Conservation (phyloP, 1,140 invertebrate species). For the Drosophila insularis region DNA sequence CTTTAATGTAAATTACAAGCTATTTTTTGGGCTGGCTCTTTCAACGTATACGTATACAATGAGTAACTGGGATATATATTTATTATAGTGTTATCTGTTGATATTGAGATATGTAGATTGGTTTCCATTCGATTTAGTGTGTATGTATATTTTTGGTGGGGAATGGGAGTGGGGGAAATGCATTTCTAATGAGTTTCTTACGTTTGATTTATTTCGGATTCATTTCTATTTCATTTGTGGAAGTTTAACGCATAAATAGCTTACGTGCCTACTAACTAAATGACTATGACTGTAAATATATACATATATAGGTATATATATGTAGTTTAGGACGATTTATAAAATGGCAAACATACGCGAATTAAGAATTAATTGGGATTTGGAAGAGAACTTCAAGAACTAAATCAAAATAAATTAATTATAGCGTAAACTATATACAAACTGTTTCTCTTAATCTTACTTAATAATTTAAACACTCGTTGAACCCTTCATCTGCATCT, state of each 20-base stretch:
- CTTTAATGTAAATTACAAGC: constrained; percentile 43
- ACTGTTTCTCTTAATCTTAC: constrained; percentile 16
- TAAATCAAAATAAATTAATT: constrained; percentile 55
- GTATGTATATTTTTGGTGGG: not conserved
- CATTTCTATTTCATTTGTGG: constrained; percentile 24
- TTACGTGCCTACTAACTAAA: constrained; percentile 30
- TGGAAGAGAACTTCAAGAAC: constrained; percentile 16
- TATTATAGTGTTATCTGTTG: not conserved
- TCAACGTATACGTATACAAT: constrained; percentile 30
- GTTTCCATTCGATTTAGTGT: constrained; percentile 29
- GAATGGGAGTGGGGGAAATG: constrained; percentile 1
- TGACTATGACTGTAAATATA: constrained; percentile 54
- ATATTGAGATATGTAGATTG: constrained; percentile 41
- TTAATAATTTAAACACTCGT: constrained; percentile 30
- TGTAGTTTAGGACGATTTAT: constrained; percentile 55
- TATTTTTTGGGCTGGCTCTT: constrained; percentile 70
- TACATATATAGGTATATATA: not conserved
- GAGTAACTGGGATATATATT: constrained; percentile 28
- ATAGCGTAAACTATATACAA: constrained; percentile 57
- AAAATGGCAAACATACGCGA: constrained; percentile 57
- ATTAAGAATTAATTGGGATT: constrained; percentile 37
- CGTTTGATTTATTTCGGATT: constrained; percentile 20
- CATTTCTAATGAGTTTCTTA: constrained; percentile 24
- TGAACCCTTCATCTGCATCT: not conserved
- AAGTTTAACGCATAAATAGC: constrained; percentile 24